These are phyloP conservation scores for Eupithecia tripunctaria DNA, from an alignment of 2,888 invertebrate species.

Conservation along the genomic window DNA sequence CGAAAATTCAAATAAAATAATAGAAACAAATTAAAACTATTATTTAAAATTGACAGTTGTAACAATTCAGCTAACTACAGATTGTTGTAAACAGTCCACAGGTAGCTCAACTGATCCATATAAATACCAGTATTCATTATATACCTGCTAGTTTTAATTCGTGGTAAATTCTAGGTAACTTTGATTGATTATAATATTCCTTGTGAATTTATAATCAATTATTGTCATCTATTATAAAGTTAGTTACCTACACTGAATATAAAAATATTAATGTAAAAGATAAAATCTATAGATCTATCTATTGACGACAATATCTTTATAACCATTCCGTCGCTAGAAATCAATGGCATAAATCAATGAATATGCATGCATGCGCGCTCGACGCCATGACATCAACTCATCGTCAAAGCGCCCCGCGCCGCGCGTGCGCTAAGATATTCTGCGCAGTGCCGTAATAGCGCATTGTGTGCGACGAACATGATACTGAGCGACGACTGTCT, in stretches of 20 bases:
- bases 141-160: too few species aligned
- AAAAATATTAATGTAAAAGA: not conserved
- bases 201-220: too few species aligned
- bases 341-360: conserved; percentile 15
- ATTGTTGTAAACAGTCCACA: too few species aligned
- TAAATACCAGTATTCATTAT: too few species aligned
- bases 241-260: not conserved
- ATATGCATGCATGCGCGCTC: conserved; percentile 27
- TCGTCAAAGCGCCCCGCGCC: conserved; percentile 28
- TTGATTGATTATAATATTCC: too few species aligned
- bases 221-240: too few species aligned
- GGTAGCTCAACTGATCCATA: too few species aligned
- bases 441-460: conserved; percentile 7
- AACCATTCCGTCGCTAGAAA: not conserved
- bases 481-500: not conserved
- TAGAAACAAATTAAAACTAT: too few species aligned
- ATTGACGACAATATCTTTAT: not conserved
- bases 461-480: conserved; percentile 14
- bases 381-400: conserved; percentile 22
- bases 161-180: too few species aligned
- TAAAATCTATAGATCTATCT: not conserved
- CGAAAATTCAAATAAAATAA: too few species aligned
- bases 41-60: too few species aligned
- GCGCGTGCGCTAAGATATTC: conserved; percentile 12
- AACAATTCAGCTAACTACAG: too few species aligned